Conservation (phyloP, 2,888 invertebrate species). For the Epirrhoe tristata region DNA sequence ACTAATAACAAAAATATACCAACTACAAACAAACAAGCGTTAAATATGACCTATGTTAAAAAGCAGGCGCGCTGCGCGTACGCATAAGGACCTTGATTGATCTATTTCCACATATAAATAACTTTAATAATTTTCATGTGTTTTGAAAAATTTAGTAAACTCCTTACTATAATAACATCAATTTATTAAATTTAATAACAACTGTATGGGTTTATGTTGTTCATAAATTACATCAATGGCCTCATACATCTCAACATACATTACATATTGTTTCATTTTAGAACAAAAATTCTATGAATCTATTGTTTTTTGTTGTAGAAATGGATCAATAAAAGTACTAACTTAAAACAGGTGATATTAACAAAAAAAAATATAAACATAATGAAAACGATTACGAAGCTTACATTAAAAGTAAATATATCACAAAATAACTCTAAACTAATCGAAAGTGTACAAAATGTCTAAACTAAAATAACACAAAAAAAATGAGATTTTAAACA, state of each 20-base stretch:
- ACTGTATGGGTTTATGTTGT: too few species aligned
- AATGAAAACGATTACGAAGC: slow-evolving; percentile 13
- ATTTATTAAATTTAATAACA: too few species aligned
- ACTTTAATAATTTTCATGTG: too few species aligned
- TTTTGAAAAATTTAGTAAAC: background rate
- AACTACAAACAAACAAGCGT: slow-evolving; percentile 14
- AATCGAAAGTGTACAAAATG: slow-evolving; percentile 49
- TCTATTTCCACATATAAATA: background rate
- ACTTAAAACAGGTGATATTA: background rate
- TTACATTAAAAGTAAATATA: slow-evolving; percentile 38
- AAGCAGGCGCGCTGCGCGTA: slow-evolving; percentile 3
- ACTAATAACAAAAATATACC: slow-evolving; percentile 15
- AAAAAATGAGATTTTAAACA: slow-evolving; percentile 53
- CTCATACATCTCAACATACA: too few species aligned
- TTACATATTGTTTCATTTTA: too few species aligned
- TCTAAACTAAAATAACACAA: slow-evolving; percentile 47
- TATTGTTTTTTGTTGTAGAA: background rate
- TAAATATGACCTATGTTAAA: slow-evolving; percentile 10
- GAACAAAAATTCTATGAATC: too few species aligned
- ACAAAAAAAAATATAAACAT: slow-evolving; percentile 13
- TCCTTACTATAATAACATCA: background rate
- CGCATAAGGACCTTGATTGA: background rate
- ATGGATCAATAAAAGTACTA: background rate
- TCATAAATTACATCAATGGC: too few species aligned
- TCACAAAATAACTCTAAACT: slow-evolving; percentile 49